phyloP scores from a whole-genome alignment of 1,140 invertebrate species.

The Yoshiicerus persimilis region DNA sequence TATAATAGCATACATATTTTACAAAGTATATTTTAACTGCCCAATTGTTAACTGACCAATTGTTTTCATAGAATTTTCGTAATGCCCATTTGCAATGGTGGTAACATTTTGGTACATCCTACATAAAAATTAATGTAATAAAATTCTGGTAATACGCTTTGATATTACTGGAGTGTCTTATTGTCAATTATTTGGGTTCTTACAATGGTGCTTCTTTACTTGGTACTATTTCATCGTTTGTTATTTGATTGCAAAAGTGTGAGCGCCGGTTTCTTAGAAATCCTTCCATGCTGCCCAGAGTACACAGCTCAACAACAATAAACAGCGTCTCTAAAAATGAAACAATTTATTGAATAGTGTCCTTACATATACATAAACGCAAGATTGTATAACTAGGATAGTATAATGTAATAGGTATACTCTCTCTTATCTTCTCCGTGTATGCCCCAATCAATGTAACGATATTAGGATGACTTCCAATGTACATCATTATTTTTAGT shows the following conservation, averaged over 20 bases:
- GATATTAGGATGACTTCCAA: constrained; percentile 25
- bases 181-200: background rate
- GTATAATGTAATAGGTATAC: background rate
- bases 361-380: background rate
- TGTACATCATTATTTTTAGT: constrained; percentile 36
- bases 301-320: constrained; percentile 27
- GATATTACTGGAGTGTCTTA: background rate
- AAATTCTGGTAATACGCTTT: background rate
- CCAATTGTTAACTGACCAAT: background rate
- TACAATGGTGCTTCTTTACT: background rate
- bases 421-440: constrained; percentile 34
- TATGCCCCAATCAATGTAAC: constrained; percentile 25
- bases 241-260: background rate
- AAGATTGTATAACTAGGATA: background rate
- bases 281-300: constrained; percentile 4
- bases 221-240: background rate
- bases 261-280: background rate
- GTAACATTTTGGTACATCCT: background rate
- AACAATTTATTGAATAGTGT: background rate
- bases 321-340: constrained; percentile 8
- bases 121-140: background rate
- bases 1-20: background rate
- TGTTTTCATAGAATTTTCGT: background rate
- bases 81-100: background rate
- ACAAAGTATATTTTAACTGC: no score